Base-by-base conservation (phyloP, 2,888 invertebrate genomes). In the Pantelozetes paolii region DNA sequence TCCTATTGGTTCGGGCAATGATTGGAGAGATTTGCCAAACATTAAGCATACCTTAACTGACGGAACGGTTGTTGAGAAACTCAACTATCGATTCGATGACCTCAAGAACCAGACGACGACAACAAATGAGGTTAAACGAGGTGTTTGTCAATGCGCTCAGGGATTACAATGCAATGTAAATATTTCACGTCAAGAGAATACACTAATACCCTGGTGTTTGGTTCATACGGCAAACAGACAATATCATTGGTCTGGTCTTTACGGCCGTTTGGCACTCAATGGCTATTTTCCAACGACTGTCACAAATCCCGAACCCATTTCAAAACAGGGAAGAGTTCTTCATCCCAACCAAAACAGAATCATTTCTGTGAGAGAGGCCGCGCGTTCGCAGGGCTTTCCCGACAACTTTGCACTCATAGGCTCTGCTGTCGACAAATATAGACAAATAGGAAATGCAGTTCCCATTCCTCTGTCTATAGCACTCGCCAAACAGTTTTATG, bases 11-110 rank as follows among this genome's bases (percentile, higher is more conserved):
- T 86, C 88, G 0, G 92, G 91, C 0, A 88, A 90, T 0, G 92
- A 93, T 81, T 93, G 93, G 93, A 85, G 92, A 59, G 91, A 92
- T 82, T 83, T 93, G 30, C 92, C 93, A 0, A 93, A 93, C 80
- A 86, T 89, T 75, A 18, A 48, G n/a, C 50, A 54, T 8, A 32
- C 13, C 1, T n/a, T 92, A 28, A 86, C 86, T 1, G 90, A 92
- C 82, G 90, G 90, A 75, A 88, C 85, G 13, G 86, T 85, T 78
- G 83, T 87, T 0, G 87, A 86, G 75, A 86, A 86, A 81, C 82
- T 89, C 84, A 80, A 83, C 70, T 88, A 88, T 79, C 83, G 82
- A 1, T 84, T 86, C 79, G 80, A 84, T 76, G 86, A 87, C 80
- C 84, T 83, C 75, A 85, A 84, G 78, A 84, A 84, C 77, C 86